phyloP scores from a whole-genome alignment of 2,113 vertebrate species.

The Rhynchopsitta pachyrhyncha region DNA sequence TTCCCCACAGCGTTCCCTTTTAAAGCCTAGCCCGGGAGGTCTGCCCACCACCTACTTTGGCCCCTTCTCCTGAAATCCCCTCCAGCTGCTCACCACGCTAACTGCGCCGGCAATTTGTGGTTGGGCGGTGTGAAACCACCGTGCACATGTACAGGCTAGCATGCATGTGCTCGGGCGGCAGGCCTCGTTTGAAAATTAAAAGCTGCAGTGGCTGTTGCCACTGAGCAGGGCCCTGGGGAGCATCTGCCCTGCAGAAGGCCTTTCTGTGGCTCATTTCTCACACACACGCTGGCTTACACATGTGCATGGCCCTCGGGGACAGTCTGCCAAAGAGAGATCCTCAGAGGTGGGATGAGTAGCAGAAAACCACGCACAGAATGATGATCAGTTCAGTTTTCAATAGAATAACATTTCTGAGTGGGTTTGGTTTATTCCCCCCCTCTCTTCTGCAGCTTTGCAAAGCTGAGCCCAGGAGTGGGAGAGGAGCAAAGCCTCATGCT shows the following conservation, averaged over 20 bases:
- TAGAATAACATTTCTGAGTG: not conserved
- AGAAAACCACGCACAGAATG: not conserved
- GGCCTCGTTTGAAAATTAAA: not conserved
- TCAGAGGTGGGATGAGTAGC: not conserved
- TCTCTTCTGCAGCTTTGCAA: not conserved
- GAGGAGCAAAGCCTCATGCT: not conserved
- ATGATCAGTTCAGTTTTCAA: fast-evolving
- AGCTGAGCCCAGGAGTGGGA: not conserved
- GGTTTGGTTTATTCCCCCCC: not conserved
- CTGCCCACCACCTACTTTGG: fast-evolving
- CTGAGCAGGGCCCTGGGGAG: not conserved
- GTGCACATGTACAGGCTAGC: not conserved
- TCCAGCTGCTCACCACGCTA: fast-evolving
- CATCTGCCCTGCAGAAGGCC: not conserved
- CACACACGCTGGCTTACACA: fast-evolving
- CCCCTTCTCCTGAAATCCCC: fast-evolving
- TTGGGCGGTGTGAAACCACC: not conserved
- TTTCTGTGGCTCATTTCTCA: not conserved
- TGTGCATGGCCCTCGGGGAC: not conserved
- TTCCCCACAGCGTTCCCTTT: no score
- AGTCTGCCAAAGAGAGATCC: not conserved
- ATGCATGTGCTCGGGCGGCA: not conserved
- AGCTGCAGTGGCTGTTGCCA: not conserved
- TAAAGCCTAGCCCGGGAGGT: fast-evolving
- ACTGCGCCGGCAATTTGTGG: not conserved